phyloP scores from a whole-genome alignment of 1,140 invertebrate species.

The Cephus cinctus region DNA sequence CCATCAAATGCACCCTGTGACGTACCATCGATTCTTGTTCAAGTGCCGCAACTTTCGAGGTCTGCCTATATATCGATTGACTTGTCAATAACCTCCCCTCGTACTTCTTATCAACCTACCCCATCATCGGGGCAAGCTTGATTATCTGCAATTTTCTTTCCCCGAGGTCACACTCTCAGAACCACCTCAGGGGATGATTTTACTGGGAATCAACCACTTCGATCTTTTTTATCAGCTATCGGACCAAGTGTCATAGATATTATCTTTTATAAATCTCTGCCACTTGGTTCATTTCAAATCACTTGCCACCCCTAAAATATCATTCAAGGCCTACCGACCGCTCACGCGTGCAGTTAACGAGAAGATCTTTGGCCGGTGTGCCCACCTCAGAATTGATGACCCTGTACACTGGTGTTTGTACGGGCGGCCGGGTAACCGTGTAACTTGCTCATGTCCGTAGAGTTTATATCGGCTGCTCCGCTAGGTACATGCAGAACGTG shows the following conservation, averaged over 20 bases:
- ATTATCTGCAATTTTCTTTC: slow-evolving; percentile 8
- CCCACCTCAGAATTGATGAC: neutral
- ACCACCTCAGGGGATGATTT: too few species aligned
- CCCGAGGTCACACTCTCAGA: too few species aligned
- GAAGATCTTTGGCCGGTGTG: slow-evolving; percentile 14
- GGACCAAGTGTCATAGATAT: too few species aligned
- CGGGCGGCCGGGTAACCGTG: slow-evolving; percentile 7
- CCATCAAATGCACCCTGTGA: too few species aligned
- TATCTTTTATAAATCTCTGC: neutral
- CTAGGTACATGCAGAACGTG: neutral
- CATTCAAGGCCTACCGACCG: too few species aligned
- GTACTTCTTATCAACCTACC: neutral
- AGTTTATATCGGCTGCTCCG: slow-evolving; percentile 17
- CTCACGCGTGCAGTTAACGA: too few species aligned
- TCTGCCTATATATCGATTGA: neutral
- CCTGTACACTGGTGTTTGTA: neutral
- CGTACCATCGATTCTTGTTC: too few species aligned
- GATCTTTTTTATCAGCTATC: too few species aligned
- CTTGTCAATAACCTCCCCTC: neutral
- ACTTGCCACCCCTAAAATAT: too few species aligned
- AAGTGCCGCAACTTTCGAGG: neutral
- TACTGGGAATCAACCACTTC: too few species aligned
- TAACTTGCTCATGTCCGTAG: slow-evolving; percentile 21
- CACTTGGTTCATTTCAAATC: neutral
- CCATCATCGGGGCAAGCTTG: neutral